Conservation (phyloP, 1,140 invertebrate species). For the Drosophila pectinifera region DNA sequence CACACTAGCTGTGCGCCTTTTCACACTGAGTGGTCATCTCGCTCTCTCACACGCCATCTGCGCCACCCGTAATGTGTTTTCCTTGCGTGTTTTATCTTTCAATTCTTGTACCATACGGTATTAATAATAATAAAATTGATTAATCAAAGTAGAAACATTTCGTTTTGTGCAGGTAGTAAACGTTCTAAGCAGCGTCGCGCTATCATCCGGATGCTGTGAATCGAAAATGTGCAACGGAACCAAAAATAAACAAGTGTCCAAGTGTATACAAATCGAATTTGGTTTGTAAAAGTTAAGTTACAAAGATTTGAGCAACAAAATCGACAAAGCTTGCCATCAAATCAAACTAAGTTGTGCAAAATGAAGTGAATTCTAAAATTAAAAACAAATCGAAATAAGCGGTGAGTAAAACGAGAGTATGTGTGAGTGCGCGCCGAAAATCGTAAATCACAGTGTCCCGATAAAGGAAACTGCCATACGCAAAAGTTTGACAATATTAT, state of each 20-base stretch:
- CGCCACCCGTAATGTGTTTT: constrained; percentile 51
- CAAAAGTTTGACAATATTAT: no score
- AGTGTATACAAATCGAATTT: constrained; percentile 51
- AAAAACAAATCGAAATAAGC: constrained; percentile 19
- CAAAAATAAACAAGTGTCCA: constrained; percentile 36
- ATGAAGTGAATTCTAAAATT: constrained; percentile 55
- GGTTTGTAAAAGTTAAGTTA: constrained; percentile 23
- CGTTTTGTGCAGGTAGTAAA: constrained; percentile 63
- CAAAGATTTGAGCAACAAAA: constrained; percentile 27
- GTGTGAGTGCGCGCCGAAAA: constrained; percentile 62
- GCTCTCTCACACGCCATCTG: constrained; percentile 36
- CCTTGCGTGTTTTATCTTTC: constrained; percentile 54
- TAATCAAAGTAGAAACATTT: constrained; percentile 75
- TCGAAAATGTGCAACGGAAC: constrained; percentile 59
- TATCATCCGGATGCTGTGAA: constrained; percentile 20
- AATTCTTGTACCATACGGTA: constrained; percentile 73
- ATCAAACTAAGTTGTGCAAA: constrained; percentile 47
- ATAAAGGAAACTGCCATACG: not conserved
- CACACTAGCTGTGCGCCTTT: constrained; percentile 50
- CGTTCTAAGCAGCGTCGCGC: constrained; percentile 47
- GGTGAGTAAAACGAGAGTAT: constrained; percentile 56
- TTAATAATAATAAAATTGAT: constrained; percentile 83
- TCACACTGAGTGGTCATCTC: constrained; percentile 42
- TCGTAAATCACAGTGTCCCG: constrained; percentile 10
- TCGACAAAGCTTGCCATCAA: constrained; percentile 27